These are phyloP conservation scores for Indri indri DNA, from an alignment of 2,113 vertebrate species.

Conservation along the genomic window DNA sequence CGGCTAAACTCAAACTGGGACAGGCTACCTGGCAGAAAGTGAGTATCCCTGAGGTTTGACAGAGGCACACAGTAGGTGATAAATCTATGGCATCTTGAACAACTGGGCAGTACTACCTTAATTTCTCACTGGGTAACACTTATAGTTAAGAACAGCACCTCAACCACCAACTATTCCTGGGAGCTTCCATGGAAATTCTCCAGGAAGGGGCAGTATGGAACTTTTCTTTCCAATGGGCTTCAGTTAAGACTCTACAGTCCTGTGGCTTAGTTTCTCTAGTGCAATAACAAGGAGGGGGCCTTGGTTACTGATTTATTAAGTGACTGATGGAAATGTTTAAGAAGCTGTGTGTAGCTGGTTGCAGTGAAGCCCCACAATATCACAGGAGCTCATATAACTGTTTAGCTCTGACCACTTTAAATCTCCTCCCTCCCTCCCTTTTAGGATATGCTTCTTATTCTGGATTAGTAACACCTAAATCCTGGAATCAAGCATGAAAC, in stretches of 20 bases:
- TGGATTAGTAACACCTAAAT: conserved; percentile 56
- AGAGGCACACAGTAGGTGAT: neutral
- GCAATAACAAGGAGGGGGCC: neutral
- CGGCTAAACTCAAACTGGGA: neutral
- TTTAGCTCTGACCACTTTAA: conserved; percentile 71
- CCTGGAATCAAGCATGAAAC: conserved; percentile 50
- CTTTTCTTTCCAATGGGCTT: neutral
- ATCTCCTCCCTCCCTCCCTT: conserved; percentile 50
- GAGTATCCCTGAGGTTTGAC: neutral
- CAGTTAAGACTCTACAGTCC: fast-evolving
- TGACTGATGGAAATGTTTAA: neutral
- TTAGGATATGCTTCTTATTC: conserved; percentile 67
- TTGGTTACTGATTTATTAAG: neutral
- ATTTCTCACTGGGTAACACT: neutral
- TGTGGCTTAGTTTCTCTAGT: neutral
- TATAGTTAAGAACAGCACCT: neutral
- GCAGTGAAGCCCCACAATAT: conserved; percentile 22
- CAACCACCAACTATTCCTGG: neutral
- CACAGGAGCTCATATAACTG: conserved; percentile 55
- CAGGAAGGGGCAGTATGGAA: neutral
- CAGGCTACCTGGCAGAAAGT: neutral
- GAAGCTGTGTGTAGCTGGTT: neutral
- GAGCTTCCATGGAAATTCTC: neutral
- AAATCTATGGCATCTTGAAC: neutral
- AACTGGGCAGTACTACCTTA: neutral